Base-by-base conservation (phyloP, 2,797 vertebrate genomes). In the Phrynocephalus vlangalii region DNA sequence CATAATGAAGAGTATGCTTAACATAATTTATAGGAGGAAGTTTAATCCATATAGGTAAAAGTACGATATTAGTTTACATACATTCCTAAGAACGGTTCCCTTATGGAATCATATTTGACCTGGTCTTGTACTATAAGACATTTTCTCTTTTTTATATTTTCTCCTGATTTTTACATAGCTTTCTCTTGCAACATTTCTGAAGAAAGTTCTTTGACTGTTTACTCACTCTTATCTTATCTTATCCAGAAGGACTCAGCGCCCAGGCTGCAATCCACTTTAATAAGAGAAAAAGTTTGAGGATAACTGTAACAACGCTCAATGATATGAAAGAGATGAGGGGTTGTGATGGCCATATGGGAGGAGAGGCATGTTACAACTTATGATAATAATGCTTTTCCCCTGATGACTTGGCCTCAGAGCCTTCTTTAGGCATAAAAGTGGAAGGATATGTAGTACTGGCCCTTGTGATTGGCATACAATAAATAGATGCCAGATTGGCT, bases 41-140 rank as follows among this genome's bases (percentile, higher is more conserved):
- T 28, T 30, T 80, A 85, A 88, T 84, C 68, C 77, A 88, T 75
- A 85, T 68, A 38, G n/a, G 24, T 75, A 48, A 18, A 3, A 6
- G n/a, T 52, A 76, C 20, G 11, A 48, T 68, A 68, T 76, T 68
- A 70, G 56, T 15, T 26, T 79, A 30, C 30, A 60, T 38, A 3
- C 13, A 52, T 68, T 87, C 68, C 10, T 44, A 81, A 24, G 56
- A n/a, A 83, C 13, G 1, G 2, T 26, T 50, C 8, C n/a, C 44
- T 70, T 48, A 48, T 22, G n/a, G 66, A 63, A 68, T 82, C 72
- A 77, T 26, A 20, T 10, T 6, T 33, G 26, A 87, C 15, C 28
- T 33, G 13, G n/a, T 18, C 80, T 81, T 44, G 18, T 63, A 72
- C 28, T 16, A 48, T 15, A 56, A 68, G 30, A 6, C 24, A 67